phyloP scores from a whole-genome alignment of 2,888 invertebrate species.

The Xestia ashworthii region DNA sequence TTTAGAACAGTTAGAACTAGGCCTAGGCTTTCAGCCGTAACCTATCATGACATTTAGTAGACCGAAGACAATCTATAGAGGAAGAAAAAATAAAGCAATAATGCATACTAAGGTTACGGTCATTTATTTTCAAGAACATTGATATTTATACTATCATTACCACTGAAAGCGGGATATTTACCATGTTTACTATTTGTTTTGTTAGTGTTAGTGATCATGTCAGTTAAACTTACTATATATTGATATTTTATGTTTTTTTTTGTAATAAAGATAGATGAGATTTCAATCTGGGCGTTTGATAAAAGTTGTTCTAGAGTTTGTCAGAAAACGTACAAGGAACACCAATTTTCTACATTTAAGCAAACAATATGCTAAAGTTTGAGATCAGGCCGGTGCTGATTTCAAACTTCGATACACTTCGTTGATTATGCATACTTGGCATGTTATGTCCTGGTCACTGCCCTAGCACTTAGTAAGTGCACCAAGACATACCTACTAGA shows the following conservation, averaged over 20 bases:
- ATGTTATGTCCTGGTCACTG: no score
- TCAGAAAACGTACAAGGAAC: not conserved
- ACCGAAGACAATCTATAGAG: constrained; percentile 33
- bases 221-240: no score
- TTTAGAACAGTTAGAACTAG: constrained; percentile 54
- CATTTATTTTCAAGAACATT: constrained; percentile 3
- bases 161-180: no score
- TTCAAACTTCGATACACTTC: not conserved
- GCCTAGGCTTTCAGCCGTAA: constrained; percentile 56
- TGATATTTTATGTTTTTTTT: constrained; percentile 1
- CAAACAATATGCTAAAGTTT: not conserved
- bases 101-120: constrained; percentile 22
- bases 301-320: not conserved
- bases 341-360: not conserved
- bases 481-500: not conserved
- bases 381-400: no score
- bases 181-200: no score
- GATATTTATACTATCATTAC: not conserved
- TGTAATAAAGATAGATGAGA: not conserved
- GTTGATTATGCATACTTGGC: not conserved
- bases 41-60: constrained; percentile 54
- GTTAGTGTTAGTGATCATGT: no score
- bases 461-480: not conserved
- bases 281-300: not conserved
- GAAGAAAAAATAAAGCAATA: constrained; percentile 11